These are phyloP conservation scores for Eolophus roseicapilla DNA, from an alignment of 2,113 vertebrate genomes.

Conservation along the genomic window DNA sequence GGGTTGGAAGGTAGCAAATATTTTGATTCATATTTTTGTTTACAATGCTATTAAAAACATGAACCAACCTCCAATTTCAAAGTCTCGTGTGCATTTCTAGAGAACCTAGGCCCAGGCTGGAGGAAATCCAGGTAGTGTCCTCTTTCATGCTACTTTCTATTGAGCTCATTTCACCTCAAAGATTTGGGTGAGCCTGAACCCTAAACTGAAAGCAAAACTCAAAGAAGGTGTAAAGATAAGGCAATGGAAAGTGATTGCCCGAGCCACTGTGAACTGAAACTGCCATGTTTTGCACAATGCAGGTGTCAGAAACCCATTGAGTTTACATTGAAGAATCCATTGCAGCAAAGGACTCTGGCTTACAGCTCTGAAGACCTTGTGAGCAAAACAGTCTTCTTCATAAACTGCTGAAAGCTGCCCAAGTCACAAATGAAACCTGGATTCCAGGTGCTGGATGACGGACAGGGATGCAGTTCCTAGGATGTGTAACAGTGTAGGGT, in stretches of 20 bases:
- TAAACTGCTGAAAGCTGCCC: not conserved
- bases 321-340: not conserved
- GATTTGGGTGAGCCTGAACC: not conserved
- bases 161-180: slow-evolving; percentile 51
- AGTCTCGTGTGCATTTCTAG: not conserved
- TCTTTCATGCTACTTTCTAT: slow-evolving; percentile 53
- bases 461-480: not conserved
- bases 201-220: slow-evolving; percentile 62
- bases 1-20: not conserved
- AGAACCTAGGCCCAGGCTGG: not conserved
- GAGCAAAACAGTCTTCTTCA: not conserved
- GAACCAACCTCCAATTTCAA: slow-evolving; percentile 17
- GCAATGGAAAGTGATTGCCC: slow-evolving; percentile 55
- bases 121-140: slow-evolving; percentile 45
- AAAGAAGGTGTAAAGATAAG: not conserved
- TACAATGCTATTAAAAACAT: slow-evolving; percentile 1
- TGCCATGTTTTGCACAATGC: not conserved
- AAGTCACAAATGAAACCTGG: not conserved
- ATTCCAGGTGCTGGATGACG: not conserved
- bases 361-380: not conserved
- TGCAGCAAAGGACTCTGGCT: not conserved
- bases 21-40: slow-evolving; percentile 25
- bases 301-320: slow-evolving; percentile 25
- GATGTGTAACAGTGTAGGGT: not conserved
- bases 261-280: slow-evolving; percentile 48